A percentile compares a stretch with the other conserved stretches of the same genome.
Conservation (phyloP, 2,888 invertebrate species). For the Drosophila picticornis region DNA sequence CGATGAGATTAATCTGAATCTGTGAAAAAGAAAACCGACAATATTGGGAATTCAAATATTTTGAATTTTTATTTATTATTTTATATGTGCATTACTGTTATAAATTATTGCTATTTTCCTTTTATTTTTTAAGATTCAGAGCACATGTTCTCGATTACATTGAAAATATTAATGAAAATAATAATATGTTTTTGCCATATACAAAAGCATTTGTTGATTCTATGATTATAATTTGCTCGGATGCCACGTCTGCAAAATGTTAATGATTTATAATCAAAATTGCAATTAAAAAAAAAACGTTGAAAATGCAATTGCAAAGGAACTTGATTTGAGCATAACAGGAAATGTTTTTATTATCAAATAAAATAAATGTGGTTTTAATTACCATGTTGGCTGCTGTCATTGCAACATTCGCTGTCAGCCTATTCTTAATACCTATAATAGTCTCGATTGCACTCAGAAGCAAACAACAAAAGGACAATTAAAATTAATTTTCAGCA, state of each 20-base stretch:
- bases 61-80: constrained; percentile 12
- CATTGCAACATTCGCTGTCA: constrained; percentile 14
- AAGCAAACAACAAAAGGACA: constrained; percentile 48
- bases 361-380: constrained; percentile 69
- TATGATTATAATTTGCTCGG: constrained; percentile 50
- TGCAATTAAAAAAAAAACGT: constrained; percentile 19
- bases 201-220: constrained; percentile 1
- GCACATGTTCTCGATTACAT: constrained; percentile 16
- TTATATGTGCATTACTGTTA: neutral
- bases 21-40: neutral
- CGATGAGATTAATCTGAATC: neutral
- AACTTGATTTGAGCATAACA: constrained; percentile 15
- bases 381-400: constrained; percentile 47
- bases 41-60: neutral
- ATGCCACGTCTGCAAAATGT: constrained; percentile 29
- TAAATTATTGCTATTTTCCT: neutral
- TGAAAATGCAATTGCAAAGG: constrained; percentile 3
- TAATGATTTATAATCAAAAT: constrained; percentile 55
- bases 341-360: constrained; percentile 33
- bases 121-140: neutral
- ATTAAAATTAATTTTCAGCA: constrained; percentile 73
- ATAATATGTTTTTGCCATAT: constrained; percentile 2
- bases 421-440: constrained; percentile 26
- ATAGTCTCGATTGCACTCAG: constrained; percentile 39
- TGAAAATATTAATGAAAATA: constrained; percentile 51